A percentile compares a stretch with the other conserved stretches of the same genome.
Evolutionary conservation across 2,797 vertebrate genomes (phyloP).

Genomic region (Artibeus lituratus): DNA sequence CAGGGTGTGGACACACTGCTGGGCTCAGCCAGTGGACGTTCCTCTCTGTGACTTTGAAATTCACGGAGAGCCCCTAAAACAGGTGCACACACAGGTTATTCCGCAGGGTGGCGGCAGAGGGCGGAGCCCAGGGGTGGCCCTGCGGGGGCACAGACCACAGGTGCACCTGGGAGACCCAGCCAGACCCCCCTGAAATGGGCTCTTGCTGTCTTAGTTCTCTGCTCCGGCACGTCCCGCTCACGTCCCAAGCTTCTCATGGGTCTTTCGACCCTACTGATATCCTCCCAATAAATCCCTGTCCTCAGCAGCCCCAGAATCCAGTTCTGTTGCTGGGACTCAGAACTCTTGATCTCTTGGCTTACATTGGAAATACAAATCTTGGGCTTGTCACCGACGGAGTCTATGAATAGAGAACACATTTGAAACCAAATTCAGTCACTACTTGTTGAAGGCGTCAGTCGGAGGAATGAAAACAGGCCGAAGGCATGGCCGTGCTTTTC

Average conservation of each 20-base stretch:
- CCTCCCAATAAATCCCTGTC: neutral
- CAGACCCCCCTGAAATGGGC: accelerated
- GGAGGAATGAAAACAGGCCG: neutral
- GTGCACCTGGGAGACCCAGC: accelerated
- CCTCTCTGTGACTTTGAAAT: neutral
- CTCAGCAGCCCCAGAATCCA: neutral
- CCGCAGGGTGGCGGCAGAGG: neutral
- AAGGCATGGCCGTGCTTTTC: neutral
- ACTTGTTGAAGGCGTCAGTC: neutral
- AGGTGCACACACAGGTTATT: no score
- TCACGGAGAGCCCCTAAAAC: neutral
- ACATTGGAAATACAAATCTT: neutral
- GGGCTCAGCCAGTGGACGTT: accelerated
- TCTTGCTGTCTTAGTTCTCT: neutral
- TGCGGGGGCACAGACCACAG: neutral
- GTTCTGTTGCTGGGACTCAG: neutral
- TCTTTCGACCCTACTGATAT: neutral
- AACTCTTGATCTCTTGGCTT: neutral
- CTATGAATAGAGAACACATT: constrained; percentile 1
- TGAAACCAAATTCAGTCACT: constrained; percentile 26
- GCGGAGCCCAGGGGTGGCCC: accelerated
- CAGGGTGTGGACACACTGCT: no score
- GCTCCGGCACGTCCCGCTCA: neutral
- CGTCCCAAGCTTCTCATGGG: neutral
- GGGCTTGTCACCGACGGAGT: neutral